Base-by-base conservation (phyloP, 92 coral and sea anemone species). In the Parazoanthus darwini region DNA sequence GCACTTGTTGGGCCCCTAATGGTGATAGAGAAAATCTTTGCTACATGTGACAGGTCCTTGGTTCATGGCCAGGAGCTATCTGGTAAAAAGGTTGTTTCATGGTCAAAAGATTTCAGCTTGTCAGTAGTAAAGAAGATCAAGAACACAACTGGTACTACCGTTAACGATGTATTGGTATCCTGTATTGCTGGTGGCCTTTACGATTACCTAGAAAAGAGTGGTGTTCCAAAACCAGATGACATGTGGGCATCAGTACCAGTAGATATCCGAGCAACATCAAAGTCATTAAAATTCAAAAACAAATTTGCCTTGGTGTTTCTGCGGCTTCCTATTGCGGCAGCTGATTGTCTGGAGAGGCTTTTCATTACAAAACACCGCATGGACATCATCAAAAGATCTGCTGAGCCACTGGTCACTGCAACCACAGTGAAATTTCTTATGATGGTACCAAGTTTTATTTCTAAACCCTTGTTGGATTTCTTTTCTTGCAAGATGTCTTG, bases 191-290 rank as follows among this genome's bases (percentile, higher is more conserved):
- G 99, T 23, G 99, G 98, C 14, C 54, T 97, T 86, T 88, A 93
- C 35, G 92, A 92, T 81, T 95, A 95, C 89, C 96, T 97, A 6
- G 43, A 86, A 66, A 37, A 42, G 5, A 3, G n/a, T 82, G 92
- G 93, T n/a, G 78, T 76, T 22, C 66, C 68, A 38, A 91, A 86
- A 48, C 90, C 93, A 1, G 94, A 93, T 26, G 99, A 97, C 87
- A 95, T 97, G 96, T 93, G 94, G 96, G 99, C 98, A 2, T 94
- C 96, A 35, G 96, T 97, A 42, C 98, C 99, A 2, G 98, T 97
- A 6, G 98, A 97, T 86, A 93, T 95, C 74, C 94, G 99, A 78
- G 91, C 98, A 23, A 89, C 93, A 22, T 78, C 92, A 73, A 89
- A 94, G 15, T 97, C 98, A 6, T 80, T 95, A 42, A 92, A 95